Base-by-base conservation (phyloP, 2,113 vertebrate species). In the Sorex araneus region DNA sequence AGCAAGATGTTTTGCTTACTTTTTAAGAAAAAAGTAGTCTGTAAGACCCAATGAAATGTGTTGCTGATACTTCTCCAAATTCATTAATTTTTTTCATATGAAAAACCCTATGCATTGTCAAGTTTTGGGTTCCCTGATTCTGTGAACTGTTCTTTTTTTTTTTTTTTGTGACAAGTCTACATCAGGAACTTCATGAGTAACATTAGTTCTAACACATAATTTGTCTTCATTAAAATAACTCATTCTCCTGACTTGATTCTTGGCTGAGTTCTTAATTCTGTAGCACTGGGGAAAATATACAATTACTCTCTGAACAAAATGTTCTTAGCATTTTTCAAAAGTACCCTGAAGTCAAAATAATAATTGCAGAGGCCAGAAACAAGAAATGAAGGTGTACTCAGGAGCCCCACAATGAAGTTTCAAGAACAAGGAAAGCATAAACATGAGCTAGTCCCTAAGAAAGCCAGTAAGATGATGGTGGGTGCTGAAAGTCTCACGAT, bases 231-330 rank as follows among this genome's bases (percentile, higher is more conserved):
- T 70, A 91, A 91, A 83, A 43, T 34, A 63, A 69, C 36, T 27
- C 40, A 45, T 69, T 73, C 27, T 82, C 85, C 12, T 25, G n/a
- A 30, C 8, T 60, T 60, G 27, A 74, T 75, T 89, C 50, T 75
- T 91, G 15, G 27, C 18, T 66, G 30, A 75, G 27, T 30, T 90
- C 13, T 89, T 54, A 81, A 64, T 88, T 95, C 32, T 28, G 84
- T 78, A 85, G 9, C 25, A 78, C 36, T 83, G 28, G 40, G 6
- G 8, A 84, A 78, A 43, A 81, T 32, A 69, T n/a, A 54, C 25
- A 70, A 78, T 25, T 83, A 66, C 66, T 60, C 3, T 83, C 40
- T 34, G 28, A 50, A 16, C 10, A 64, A 85, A 91, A 78, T 27
- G 4, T 32, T 15, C 19, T 27, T 82, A 23, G 6, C 1, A 80